A percentile compares a stretch with the other conserved stretches of the same genome.
Conservation (phyloP, 2,888 invertebrate species). For the Ceramica pisi region DNA sequence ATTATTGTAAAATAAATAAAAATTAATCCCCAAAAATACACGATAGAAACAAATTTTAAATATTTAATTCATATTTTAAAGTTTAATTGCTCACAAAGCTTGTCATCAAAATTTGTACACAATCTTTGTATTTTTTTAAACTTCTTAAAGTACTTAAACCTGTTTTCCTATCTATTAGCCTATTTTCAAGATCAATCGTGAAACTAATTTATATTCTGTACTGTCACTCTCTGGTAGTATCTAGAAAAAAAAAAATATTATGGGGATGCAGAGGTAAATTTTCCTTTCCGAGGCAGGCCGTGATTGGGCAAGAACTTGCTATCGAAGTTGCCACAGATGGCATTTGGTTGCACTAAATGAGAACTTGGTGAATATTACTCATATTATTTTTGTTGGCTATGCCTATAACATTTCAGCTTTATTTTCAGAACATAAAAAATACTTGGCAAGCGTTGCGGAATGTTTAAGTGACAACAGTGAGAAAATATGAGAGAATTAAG, state of each 20-base stretch:
- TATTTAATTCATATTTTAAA: too few species aligned
- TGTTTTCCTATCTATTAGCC: too few species aligned
- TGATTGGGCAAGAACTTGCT: slow-evolving; percentile 49
- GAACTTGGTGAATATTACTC: slow-evolving; percentile 35
- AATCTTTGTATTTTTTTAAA: too few species aligned
- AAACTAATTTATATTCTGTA: background rate
- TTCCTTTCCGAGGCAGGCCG: slow-evolving; percentile 10
- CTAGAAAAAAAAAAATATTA: slow-evolving; percentile 68
- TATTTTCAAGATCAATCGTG: too few species aligned
- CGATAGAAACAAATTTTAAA: too few species aligned
- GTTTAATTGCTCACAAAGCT: too few species aligned
- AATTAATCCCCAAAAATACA: background rate
- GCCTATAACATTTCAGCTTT: slow-evolving; percentile 27
- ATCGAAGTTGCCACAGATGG: slow-evolving; percentile 54
- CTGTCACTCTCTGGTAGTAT: slow-evolving; percentile 57
- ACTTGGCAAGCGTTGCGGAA: slow-evolving; percentile 48
- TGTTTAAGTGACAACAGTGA: slow-evolving; percentile 60
- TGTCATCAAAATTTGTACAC: background rate
- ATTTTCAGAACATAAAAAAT: slow-evolving; percentile 49
- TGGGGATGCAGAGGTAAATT: slow-evolving; percentile 61
- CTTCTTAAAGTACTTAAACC: too few species aligned
- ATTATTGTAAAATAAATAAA: background rate
- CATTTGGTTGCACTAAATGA: slow-evolving; percentile 51
- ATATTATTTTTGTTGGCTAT: slow-evolving; percentile 54
- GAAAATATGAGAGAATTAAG: slow-evolving; percentile 51